phyloP scores from a whole-genome alignment of 2,797 vertebrate species.

The Dipus sagitta region DNA sequence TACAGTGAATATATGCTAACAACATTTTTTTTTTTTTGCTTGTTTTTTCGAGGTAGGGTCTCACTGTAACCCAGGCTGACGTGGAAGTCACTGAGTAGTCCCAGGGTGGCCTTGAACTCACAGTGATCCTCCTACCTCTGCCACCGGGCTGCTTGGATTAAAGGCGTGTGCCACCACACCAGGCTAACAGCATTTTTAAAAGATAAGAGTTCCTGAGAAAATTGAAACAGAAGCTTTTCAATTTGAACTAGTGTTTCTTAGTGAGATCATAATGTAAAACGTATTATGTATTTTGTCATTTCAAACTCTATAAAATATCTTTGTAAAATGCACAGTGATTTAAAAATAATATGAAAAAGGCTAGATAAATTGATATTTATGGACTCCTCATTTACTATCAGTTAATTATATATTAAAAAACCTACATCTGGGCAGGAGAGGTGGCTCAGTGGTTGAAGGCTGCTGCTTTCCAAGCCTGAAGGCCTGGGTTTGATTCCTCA shows the following conservation, averaged over 20 bases:
- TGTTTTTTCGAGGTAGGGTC: too few species aligned
- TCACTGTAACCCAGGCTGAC: too few species aligned
- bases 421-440: too few species aligned
- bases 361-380: neutral
- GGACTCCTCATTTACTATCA: neutral
- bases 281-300: neutral
- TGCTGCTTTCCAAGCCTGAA: too few species aligned
- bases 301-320: neutral
- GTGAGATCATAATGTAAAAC: neutral
- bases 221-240: neutral
- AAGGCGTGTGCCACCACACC: too few species aligned
- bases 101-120: too few species aligned
- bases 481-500: too few species aligned
- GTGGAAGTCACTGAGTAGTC: too few species aligned
- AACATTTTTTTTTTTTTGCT: neutral
- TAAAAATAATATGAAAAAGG: neutral
- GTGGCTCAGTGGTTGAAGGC: too few species aligned
- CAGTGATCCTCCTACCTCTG: too few species aligned
- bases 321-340: neutral
- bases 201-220: neutral
- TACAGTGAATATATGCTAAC: neutral
- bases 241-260: neutral
- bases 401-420: neutral
- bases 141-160: too few species aligned
- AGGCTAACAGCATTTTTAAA: neutral